Base-by-base conservation (phyloP, 2,797 vertebrate species). In the Clarias pachynema region DNA sequence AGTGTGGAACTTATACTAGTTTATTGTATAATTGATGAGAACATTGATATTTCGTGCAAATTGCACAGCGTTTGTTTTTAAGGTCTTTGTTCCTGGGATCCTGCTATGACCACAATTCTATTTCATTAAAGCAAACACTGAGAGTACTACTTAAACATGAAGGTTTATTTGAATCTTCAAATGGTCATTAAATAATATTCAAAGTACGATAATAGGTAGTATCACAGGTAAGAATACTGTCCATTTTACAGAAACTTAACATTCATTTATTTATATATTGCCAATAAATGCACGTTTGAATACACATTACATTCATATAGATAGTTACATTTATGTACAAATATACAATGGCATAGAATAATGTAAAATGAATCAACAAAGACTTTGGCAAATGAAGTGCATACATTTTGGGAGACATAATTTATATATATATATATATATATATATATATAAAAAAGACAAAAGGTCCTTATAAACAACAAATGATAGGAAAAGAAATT, bases 161-260 rank as follows among this genome's bases (percentile, higher is more conserved):
- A 85, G 53, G 85, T 90, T 90, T 79, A 81, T 75, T 94, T 84
- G 91, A 94, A 92, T 84, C 93, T 93, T 93, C 90, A 93, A 92
- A 94, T 86, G 86, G 91, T 93, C 92, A 93, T 94, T 95, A 94
- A 95, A 91, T 91, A 93, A 91, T 89, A 92, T 91, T 89, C 91
- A 93, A 93, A 94, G 88, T 89, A 91, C 90, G 87, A 93, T 86
- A 91, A 90, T 93, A 95, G 93, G 94, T 95, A 94, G 94, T 92
- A 93, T 95, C 95, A 94, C 94, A 94, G 94, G 93, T 94, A 94
- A 89, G 92, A 95, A 95, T 94, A 95, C 93, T 94, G 92, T 94
- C 90, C 90, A 93, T 92, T 92, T 92, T 84, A 94, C 91, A 91
- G 92, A 90, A 93, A 88, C 82, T 88, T 92, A 91, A 91, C 88